Conservation (phyloP, 2,797 vertebrate genomes). For the Dermochelys coriacea region DNA sequence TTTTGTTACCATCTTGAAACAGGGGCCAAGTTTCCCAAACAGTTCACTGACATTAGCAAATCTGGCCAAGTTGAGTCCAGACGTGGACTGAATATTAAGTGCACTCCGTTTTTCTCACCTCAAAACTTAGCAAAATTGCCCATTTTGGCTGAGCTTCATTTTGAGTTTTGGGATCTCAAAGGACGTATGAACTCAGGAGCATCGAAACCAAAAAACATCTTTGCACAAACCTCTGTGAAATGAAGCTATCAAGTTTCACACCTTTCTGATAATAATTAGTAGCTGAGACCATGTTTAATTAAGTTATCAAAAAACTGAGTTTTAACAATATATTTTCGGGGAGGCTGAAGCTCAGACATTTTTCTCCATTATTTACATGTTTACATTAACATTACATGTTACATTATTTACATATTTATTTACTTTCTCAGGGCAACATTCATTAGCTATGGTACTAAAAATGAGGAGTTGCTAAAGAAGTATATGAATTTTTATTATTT, state of each 20-base stretch:
- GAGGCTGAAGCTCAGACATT: slow-evolving; percentile 5
- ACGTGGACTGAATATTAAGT: background rate
- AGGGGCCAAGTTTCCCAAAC: background rate
- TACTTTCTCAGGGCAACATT: slow-evolving; percentile 60
- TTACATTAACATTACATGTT: too few species aligned
- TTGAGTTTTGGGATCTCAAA: background rate
- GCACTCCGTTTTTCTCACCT: background rate
- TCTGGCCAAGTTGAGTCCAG: background rate
- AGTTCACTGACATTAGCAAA: background rate
- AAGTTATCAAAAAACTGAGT: slow-evolving; percentile 57
- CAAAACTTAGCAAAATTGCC: background rate
- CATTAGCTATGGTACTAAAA: slow-evolving; percentile 64
- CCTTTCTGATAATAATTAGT: slow-evolving; percentile 45
- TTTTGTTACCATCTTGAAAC: background rate
- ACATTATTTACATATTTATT: slow-evolving; percentile 57
- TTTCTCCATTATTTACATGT: slow-evolving; percentile 45
- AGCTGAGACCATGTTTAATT: slow-evolving; percentile 44
- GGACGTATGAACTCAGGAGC: background rate
- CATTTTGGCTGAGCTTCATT: background rate
- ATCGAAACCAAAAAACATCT: background rate
- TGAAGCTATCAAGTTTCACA: background rate
- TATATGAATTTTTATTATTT: slow-evolving; percentile 70
- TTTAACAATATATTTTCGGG: slow-evolving; percentile 42
- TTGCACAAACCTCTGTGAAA: background rate
- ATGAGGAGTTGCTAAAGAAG: slow-evolving; percentile 69